phyloP scores from a whole-genome alignment of 2,113 vertebrate species.

The Periophthalmodon schlosseri region DNA sequence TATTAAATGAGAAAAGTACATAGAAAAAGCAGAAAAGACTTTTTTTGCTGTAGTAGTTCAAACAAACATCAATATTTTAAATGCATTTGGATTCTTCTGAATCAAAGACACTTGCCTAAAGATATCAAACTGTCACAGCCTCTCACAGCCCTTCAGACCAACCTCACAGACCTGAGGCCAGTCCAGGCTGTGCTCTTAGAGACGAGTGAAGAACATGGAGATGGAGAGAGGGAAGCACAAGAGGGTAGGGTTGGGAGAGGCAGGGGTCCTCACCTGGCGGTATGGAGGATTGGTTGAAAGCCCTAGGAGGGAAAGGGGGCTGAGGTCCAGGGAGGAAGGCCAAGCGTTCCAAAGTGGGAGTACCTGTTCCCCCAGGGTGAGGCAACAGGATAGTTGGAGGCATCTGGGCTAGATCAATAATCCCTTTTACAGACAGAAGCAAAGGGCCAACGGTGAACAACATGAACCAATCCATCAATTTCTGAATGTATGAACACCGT shows the following conservation, averaged over 20 bases:
- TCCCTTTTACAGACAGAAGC: slow-evolving; percentile 90
- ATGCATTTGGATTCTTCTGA: background rate
- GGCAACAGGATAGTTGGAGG: slow-evolving; percentile 97
- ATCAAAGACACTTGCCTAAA: slow-evolving; percentile 1
- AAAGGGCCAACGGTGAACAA: slow-evolving; percentile 80
- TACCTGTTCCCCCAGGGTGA: slow-evolving; percentile 94
- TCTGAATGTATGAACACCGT: slow-evolving; percentile 57
- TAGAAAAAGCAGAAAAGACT: background rate
- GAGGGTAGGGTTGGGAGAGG: slow-evolving; percentile 49
- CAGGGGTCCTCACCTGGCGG: slow-evolving; percentile 88
- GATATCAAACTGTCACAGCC: background rate
- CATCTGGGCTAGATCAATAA: slow-evolving; percentile 99
- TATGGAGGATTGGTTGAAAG: slow-evolving; percentile 93
- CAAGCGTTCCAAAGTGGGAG: slow-evolving; percentile 96
- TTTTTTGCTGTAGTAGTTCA: background rate
- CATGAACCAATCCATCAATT: slow-evolving; percentile 72
- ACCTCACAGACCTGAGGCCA: slow-evolving; percentile 43
- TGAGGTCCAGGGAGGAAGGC: slow-evolving; percentile 95
- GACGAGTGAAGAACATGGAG: slow-evolving; percentile 44
- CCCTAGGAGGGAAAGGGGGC: slow-evolving; percentile 91
- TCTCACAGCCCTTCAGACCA: slow-evolving; percentile 9
- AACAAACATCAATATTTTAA: background rate
- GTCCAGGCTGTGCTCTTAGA: slow-evolving; percentile 29
- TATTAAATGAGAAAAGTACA: background rate
- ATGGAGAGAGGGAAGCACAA: slow-evolving; percentile 45